Evolutionary conservation across 2,888 invertebrate species (phyloP), one percentile per base, ranked within the genome.

Genomic region (Agapostemon virescens): DNA sequence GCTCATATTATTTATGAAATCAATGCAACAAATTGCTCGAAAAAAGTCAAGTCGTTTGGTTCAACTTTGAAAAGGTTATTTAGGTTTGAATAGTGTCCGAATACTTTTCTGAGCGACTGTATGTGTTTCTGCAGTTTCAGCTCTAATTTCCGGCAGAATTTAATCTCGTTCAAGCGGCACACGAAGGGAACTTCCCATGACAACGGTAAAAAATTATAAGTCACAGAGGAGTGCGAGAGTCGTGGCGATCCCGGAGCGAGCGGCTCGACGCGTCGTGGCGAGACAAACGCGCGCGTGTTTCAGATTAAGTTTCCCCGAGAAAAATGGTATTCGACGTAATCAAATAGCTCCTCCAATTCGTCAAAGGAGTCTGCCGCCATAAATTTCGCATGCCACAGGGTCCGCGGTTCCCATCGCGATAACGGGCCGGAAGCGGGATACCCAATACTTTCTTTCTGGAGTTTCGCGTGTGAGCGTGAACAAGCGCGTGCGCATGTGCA

Each of bases 401-500:
- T 38, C 68, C 74, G 81, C 70, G 79, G 40, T 67, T 68, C 76
- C 74, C 78, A 83, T 84, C 81, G 80, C 82, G 85, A 79, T 80
- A 85, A 84, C 49, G 76, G 82, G 49, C 82, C 85, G 86, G 86
- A 86, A 86, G 84, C 63, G 75, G 80, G 79, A 69, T 74, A 75
- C 74, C 82, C 74, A 85, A 87, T 87, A 84, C 84, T 82, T 85
- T 86, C 81, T 74, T 84, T 79, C 71, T n/a, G 69, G 68, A 33
- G 58, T 73, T 79, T 74, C 78, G 84, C 63, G 85, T 69, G 82
- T 69, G 82, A 80, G 75, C 82, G 80, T 45, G 80, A 82, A 77
- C 84, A 61, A 76, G 84, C 86, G 87, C 79, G 70, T 82, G 86
- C 81, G 85, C 87, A 87, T 87, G 87, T 86, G 85, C 86, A 87